Evolutionary conservation across 2,797 vertebrate genomes (phyloP).

Genomic region (Petrocephalus sullivani): DNA sequence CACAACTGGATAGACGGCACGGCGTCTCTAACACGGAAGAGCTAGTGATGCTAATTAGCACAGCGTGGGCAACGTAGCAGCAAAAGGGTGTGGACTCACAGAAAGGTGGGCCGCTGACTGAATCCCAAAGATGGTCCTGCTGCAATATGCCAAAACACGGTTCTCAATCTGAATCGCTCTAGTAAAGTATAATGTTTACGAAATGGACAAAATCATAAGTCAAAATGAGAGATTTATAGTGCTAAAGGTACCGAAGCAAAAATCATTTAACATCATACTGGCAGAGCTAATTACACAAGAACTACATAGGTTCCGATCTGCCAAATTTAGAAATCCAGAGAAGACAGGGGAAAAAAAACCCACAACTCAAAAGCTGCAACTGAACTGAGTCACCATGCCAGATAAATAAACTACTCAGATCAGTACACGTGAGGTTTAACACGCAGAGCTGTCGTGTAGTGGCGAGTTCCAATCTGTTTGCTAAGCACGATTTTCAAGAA

Average conservation of each 20-base stretch:
- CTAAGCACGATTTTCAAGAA: not conserved
- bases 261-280: not conserved
- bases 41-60: not conserved
- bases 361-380: not conserved
- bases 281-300: not conserved
- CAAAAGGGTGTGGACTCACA: not conserved
- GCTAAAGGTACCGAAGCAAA: not conserved
- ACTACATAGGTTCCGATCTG: not conserved
- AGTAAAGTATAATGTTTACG: not conserved
- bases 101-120: not conserved
- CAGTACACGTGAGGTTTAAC: not conserved
- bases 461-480: not conserved
- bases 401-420: not conserved
- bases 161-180: not conserved
- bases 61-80: not conserved
- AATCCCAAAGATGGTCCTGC: not conserved
- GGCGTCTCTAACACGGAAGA: not conserved
- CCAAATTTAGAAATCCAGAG: constrained; percentile 11
- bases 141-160: not conserved
- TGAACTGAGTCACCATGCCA: not conserved
- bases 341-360: constrained; percentile 5
- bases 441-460: not conserved
- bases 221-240: not conserved
- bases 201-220: not conserved
- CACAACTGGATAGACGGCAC: not conserved